Percentiles rank a stretch among this genome's conserved stretches.
phyloP scores from a whole-genome alignment of 2,113 vertebrate genomes.

The Cavia aperea region DNA sequence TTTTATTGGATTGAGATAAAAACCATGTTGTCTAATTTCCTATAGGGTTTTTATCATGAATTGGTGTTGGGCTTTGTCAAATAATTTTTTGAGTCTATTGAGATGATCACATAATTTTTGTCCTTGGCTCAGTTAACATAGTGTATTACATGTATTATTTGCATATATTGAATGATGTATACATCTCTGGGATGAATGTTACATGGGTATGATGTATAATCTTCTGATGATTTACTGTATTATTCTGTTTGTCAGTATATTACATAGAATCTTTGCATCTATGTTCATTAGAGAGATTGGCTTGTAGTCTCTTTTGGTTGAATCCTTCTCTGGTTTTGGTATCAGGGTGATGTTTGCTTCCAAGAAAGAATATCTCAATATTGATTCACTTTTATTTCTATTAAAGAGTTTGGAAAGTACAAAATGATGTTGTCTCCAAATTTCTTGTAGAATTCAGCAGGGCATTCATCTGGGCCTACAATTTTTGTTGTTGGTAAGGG shows the following conservation, averaged over 20 bases:
- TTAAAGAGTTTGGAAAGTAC: neutral
- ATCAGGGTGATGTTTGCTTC: neutral
- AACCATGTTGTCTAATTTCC: no score
- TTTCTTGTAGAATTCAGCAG: neutral
- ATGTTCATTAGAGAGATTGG: neutral
- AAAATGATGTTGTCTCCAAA: neutral
- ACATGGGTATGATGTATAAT: neutral
- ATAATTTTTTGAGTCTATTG: neutral
- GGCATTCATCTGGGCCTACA: neutral
- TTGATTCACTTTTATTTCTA: neutral
- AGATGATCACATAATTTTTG: neutral
- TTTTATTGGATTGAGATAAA: no score
- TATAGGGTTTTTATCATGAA: no score
- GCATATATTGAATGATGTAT: neutral
- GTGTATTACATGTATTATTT: neutral
- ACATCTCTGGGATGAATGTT: neutral
- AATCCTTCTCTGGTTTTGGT: neutral
- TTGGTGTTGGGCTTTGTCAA: no score
- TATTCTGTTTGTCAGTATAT: neutral
- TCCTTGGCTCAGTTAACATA: neutral
- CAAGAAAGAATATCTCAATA: neutral
- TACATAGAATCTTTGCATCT: neutral
- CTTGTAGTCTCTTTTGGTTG: neutral
- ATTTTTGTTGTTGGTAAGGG: neutral
- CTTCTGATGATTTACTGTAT: neutral